A percentile compares a stretch with the other conserved stretches of the same genome.
These are phyloP conservation scores for Echinometra lucunter DNA, from an alignment of 53 echinoderm and acorn worm species.

Conservation along the genomic window DNA sequence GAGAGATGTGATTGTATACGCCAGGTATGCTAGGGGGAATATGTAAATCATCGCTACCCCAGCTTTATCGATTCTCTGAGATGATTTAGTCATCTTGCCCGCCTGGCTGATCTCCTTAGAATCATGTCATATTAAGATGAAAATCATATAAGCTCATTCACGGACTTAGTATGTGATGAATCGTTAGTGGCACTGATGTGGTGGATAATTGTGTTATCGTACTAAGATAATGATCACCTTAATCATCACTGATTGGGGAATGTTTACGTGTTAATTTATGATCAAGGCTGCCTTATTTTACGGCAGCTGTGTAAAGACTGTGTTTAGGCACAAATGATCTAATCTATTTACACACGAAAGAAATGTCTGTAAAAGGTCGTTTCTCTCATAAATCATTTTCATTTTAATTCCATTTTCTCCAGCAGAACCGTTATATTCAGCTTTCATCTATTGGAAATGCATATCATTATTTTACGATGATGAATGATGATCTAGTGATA, in stretches of 20 bases:
- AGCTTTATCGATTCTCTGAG: background rate
- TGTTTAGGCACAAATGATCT: too few species aligned
- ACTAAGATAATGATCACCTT: background rate
- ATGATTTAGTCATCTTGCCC: slow-evolving; percentile 37
- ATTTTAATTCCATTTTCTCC: too few species aligned
- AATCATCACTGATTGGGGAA: background rate
- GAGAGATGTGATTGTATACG: slow-evolving; percentile 6
- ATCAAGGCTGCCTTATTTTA: background rate
- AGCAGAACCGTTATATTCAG: too few species aligned
- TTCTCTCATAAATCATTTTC: too few species aligned
- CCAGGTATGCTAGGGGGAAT: slow-evolving; percentile 2
- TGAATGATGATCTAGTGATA: too few species aligned
- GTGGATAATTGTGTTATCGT: background rate
- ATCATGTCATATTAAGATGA: background rate
- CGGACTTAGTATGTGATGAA: background rate
- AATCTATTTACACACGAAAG: too few species aligned
- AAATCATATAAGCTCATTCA: background rate
- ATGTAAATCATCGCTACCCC: slow-evolving; percentile 31
- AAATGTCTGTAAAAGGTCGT: too few species aligned
- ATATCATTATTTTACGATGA: too few species aligned
- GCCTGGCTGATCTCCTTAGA: slow-evolving; percentile 17
- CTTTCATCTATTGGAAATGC: too few species aligned
- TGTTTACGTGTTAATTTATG: background rate
- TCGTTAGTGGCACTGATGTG: background rate
- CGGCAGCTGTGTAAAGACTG: background rate